phyloP scores from a whole-genome alignment of 2,888 invertebrate species.

The Rhimphoctona megacephalus region DNA sequence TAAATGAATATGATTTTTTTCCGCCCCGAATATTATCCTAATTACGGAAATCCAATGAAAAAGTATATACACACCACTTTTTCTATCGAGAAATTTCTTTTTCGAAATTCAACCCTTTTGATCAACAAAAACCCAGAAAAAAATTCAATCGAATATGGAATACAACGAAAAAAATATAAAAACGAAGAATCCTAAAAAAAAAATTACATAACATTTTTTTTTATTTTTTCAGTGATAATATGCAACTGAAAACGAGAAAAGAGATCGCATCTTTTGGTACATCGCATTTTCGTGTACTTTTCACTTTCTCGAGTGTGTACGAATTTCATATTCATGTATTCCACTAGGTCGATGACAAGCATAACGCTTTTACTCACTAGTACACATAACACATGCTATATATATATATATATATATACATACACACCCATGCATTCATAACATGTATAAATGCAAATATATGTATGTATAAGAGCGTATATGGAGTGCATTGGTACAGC shows the following conservation, averaged over 20 bases:
- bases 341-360: constrained; percentile 47
- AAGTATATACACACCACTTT: background rate
- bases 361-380: constrained; percentile 34
- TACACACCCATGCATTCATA: background rate
- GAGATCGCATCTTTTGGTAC: constrained; percentile 23
- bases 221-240: background rate
- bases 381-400: background rate
- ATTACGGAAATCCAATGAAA: background rate
- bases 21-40: background rate
- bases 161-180: too few relatives aligned
- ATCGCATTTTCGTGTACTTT: constrained; percentile 24
- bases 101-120: background rate
- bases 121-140: background rate
- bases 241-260: constrained; percentile 8
- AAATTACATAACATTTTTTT: background rate
- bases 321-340: constrained; percentile 60
- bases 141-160: background rate
- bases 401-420: background rate
- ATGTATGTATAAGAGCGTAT: background rate
- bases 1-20: background rate
- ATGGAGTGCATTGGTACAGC: background rate
- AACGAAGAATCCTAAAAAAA: background rate
- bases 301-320: constrained; percentile 14
- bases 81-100: background rate
- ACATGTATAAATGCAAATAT: background rate